phyloP scores from a whole-genome alignment of 1,140 invertebrate genomes.

The Drosophila subpulchrella region DNA sequence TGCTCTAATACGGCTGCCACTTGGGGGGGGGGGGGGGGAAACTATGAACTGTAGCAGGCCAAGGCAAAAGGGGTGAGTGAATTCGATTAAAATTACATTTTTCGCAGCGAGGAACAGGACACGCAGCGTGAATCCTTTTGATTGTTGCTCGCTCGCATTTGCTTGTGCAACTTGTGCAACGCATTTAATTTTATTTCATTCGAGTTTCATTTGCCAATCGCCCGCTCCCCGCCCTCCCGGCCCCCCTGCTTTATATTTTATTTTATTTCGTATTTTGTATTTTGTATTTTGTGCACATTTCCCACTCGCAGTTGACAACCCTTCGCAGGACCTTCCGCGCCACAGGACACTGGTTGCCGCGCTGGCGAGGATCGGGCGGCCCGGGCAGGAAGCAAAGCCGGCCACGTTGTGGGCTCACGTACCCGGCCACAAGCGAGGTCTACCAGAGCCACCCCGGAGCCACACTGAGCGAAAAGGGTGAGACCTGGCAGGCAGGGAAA shows the following conservation, averaged over 20 bases:
- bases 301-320: constrained; percentile 46
- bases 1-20: constrained; percentile 70
- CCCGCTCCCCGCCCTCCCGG: background rate
- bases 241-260: constrained; percentile 1
- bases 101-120: constrained; percentile 49
- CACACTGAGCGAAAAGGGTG: constrained; percentile 17
- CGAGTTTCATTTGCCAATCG: constrained; percentile 76
- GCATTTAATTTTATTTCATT: constrained; percentile 79
- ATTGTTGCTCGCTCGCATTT: constrained; percentile 69
- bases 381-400: constrained; percentile 67
- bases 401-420: constrained; percentile 79
- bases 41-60: background rate
- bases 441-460: constrained; percentile 74
- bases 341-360: constrained; percentile 48
- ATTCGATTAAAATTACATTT: constrained; percentile 83
- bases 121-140: constrained; percentile 76
- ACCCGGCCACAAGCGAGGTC: constrained; percentile 80
- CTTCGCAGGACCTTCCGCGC: constrained; percentile 61
- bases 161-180: constrained; percentile 77
- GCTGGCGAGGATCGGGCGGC: constrained; percentile 54
- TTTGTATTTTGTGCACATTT: constrained; percentile 15
- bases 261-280: constrained; percentile 25
- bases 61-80: constrained; percentile 36
- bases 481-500: background rate
- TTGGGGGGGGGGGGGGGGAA: constrained; percentile 21